Conservation (phyloP, 1,140 invertebrate species). For the Pristionchus pacificus region DNA sequence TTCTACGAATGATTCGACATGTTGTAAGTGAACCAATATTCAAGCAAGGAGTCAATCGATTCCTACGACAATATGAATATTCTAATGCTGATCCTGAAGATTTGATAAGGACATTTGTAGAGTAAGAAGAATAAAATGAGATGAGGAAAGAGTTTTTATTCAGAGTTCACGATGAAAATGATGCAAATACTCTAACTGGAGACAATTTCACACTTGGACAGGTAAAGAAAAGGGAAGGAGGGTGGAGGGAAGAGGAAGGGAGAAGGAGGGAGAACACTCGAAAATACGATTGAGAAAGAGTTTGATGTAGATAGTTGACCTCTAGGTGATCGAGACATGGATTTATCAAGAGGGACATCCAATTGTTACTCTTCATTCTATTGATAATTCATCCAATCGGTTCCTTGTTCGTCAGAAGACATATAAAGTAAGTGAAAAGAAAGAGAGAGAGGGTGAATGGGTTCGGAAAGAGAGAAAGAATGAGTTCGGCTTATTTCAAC, state of each 20-base stretch:
- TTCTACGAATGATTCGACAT: constrained; percentile 26
- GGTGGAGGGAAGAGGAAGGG: background rate
- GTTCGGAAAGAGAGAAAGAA: too few relatives aligned
- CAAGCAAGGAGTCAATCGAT: constrained; percentile 10
- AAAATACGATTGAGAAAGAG: constrained; percentile 14
- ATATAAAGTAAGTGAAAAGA: too few relatives aligned
- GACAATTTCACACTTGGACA: too few relatives aligned
- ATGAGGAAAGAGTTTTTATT: background rate
- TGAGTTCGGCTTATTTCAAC: too few relatives aligned
- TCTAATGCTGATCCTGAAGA: constrained; percentile 29
- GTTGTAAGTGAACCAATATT: constrained; percentile 21
- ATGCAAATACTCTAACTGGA: too few relatives aligned
- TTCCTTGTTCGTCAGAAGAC: too few relatives aligned
- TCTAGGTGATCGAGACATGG: constrained; percentile 23
- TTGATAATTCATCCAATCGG: too few relatives aligned
- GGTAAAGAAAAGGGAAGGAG: too few relatives aligned
- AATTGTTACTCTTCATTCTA: too few relatives aligned
- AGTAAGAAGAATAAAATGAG: constrained; percentile 16
- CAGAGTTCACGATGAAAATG: too few relatives aligned
- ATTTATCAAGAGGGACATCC: constrained; percentile 16
- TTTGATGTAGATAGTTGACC: constrained; percentile 16
- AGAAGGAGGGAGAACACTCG: constrained; percentile 6
- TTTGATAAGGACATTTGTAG: constrained; percentile 18
- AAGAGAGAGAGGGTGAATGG: too few relatives aligned
- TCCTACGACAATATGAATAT: constrained; percentile 18